Evolutionary conservation across 2,888 invertebrate genomes (phyloP), one percentile per base, ranked within the genome.

Genomic region (Merodon equestris): DNA sequence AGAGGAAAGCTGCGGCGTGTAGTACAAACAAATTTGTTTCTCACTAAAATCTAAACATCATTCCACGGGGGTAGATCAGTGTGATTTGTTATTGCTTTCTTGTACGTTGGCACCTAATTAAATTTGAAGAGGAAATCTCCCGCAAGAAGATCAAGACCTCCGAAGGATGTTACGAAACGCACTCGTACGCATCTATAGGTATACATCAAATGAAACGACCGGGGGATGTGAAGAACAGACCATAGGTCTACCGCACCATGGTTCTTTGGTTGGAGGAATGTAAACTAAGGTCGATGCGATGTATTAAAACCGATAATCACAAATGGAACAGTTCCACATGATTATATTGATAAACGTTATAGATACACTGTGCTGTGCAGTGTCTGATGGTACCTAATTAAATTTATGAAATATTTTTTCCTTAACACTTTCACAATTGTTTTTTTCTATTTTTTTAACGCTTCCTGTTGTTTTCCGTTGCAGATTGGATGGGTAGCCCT

Each of bases 401-500:
- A 13, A 42, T 42, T 42, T 42, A 13, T 42, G 13, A 42, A 42
- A 42, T 13, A 42, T 42, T 27, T 19, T 45, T 15, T 47, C 12
- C 47, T 18, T 7, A 15, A 47, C 9, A 44, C 14, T n/a, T n/a
- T 47, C 7, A 14, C 15, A 47, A 47, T 17, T 1, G 18, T 47
- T 18, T 18, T n/a, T 10, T 1, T n/a, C 10, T 9, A 14, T 47
- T n/a, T 10, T 1, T n/a, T 5, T 9, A 14, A 17, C 42, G 9
- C 58, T 27, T 27, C 27, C 27, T 27, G 27, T 27, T 27, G 27
- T 27, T 10, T 40, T 40, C 5, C 74, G 63, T 86, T 86, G 10
- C 93, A 96, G 96, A 96, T 92, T 96, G 96, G 96, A 96, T 96
- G 95, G 95, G 94, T 91, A 95, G 94, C 91, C 96, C 96, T 88